Evolutionary conservation across 2,113 vertebrate species (phyloP), one percentile per base, ranked within the genome.

Genomic region (Takifugu flavidus): DNA sequence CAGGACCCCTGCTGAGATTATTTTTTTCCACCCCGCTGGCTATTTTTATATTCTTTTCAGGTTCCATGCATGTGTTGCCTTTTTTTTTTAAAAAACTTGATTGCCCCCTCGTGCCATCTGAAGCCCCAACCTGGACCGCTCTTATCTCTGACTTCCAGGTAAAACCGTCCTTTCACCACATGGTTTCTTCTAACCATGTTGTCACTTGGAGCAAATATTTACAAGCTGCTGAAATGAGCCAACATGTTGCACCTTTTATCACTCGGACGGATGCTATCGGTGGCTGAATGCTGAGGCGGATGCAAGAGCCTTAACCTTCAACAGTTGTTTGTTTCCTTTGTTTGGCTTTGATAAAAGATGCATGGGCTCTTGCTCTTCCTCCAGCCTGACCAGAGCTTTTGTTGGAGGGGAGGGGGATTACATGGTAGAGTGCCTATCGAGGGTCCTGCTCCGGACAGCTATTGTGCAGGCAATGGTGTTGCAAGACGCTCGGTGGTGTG

Each of bases 261-360:
- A 72, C 58, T 65, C 62, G 66, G 67, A 74, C 65, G 55, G 67
- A 59, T 43, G 54, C 52, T 46, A 70, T 50, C 74, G 68, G 77
- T 75, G 75, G 64, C 72, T 28, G 56, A 77, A 55, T 50, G 46
- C 31, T 57, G 27, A 69, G 72, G 67, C 72, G 68, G 27, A 57
- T 68, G 64, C 66, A 20, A 59, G 58, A 66, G 68, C 75, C 47
- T 44, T 49, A 52, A 75, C 56, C 44, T 74, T 62, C 62, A 61
- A 44, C 53, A 31, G 26, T 46, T 55, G 65, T 59, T 59, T 56
- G 53, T 70, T 51, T 74, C 59, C 77, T 55, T 79, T 81, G 80
- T 86, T 70, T 50, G 58, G 67, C 74, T 59, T 60, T 77, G 80
- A 87, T 85, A 80, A 84, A 80, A 75, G 62, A 75, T 25, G 2